phyloP scores from a whole-genome alignment of 2,797 vertebrate genomes.

The Tangara arthus region DNA sequence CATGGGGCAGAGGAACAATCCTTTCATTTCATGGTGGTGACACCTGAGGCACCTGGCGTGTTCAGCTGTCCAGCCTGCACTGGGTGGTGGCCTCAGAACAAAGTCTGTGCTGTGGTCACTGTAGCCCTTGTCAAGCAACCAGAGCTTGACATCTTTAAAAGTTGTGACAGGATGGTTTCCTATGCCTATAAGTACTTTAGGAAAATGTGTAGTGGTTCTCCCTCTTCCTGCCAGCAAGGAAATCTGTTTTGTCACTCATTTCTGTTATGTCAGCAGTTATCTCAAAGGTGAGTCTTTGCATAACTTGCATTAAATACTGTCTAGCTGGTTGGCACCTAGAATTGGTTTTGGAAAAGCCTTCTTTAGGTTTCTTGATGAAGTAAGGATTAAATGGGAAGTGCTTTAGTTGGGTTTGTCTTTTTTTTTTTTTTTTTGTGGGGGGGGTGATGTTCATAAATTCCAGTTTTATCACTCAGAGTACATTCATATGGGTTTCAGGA shows the following conservation, averaged over 20 bases:
- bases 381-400: neutral
- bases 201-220: neutral
- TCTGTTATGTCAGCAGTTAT: neutral
- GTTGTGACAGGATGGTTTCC: neutral
- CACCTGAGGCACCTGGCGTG: neutral
- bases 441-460: neutral
- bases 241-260: neutral
- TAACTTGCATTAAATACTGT: neutral
- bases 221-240: neutral
- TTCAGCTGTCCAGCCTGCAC: neutral
- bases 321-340: neutral
- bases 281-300: neutral
- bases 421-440: accelerated
- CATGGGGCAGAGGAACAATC: neutral
- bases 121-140: neutral
- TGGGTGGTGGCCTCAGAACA: neutral
- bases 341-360: neutral
- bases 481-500: neutral
- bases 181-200: neutral
- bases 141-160: no score
- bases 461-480: neutral
- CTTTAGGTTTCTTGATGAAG: neutral
- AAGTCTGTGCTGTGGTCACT: accelerated
- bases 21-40: no score
- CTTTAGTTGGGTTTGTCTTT: neutral